Conservation (phyloP, 2,113 vertebrate genomes). For the Aix galericulata region DNA sequence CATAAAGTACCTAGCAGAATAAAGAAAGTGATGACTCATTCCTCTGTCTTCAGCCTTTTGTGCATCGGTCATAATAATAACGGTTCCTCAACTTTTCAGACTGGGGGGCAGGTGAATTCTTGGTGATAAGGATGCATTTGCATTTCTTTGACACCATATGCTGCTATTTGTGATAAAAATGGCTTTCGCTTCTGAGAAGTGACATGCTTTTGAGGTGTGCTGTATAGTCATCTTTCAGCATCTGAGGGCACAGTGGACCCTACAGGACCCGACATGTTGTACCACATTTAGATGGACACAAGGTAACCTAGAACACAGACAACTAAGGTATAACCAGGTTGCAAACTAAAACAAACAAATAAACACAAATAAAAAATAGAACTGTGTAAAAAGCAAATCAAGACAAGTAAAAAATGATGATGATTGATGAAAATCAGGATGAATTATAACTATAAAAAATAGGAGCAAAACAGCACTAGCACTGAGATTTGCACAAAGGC, state of each 20-base stretch:
- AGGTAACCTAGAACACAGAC: not conserved
- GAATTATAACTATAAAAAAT: not conserved
- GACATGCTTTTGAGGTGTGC: not conserved
- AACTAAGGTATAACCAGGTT: not conserved
- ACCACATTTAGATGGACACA: not conserved
- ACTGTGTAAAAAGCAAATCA: not conserved
- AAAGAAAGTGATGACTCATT: not conserved
- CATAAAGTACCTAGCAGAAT: not conserved
- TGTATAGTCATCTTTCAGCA: not conserved
- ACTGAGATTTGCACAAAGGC: not conserved
- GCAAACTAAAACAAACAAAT: not conserved
- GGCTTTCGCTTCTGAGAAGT: not conserved
- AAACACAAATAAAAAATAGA: rapidly evolving
- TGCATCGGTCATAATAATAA: not conserved
- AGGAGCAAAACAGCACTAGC: not conserved
- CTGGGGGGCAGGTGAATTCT: not conserved
- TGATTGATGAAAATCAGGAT: not conserved
- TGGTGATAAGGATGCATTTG: not conserved
- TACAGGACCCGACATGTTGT: not conserved
- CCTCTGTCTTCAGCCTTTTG: not conserved
- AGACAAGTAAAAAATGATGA: not conserved
- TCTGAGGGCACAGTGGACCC: not conserved
- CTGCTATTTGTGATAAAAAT: not conserved
- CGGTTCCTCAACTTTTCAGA: not conserved
- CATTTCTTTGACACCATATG: not conserved